phyloP scores from a whole-genome alignment of 2,888 invertebrate genomes.

The Mythimna loreyi region DNA sequence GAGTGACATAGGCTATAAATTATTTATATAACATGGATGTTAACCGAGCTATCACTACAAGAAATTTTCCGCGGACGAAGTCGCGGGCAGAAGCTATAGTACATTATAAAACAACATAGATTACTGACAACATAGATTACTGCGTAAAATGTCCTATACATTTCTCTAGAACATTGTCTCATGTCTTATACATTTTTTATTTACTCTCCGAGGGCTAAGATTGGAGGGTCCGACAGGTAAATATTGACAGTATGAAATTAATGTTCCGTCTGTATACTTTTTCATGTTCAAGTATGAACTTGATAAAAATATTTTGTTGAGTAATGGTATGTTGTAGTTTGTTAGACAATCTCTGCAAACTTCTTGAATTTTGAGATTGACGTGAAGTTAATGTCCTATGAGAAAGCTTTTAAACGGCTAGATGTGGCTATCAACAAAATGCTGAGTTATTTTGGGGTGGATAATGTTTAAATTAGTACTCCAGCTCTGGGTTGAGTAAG shows the following conservation, averaged over 20 bases:
- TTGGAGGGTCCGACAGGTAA: slow-evolving; percentile 38
- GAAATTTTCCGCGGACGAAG: too few relatives aligned
- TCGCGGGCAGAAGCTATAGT: too few relatives aligned
- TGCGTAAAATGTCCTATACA: background rate
- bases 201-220: slow-evolving; percentile 26
- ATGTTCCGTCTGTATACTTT: slow-evolving; percentile 21
- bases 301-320: background rate
- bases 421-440: too few relatives aligned
- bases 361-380: background rate
- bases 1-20: too few relatives aligned
- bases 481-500: too few relatives aligned
- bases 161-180: background rate
- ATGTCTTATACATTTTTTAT: slow-evolving; percentile 20
- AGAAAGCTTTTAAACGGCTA: too few relatives aligned
- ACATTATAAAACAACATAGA: too few relatives aligned
- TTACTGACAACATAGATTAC: too few relatives aligned
- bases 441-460: too few relatives aligned
- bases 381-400: background rate
- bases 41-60: too few relatives aligned
- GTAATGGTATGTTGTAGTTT: background rate
- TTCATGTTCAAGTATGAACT: background rate
- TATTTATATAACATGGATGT: too few relatives aligned
- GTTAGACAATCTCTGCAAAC: background rate
- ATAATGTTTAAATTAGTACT: too few relatives aligned
- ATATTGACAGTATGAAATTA: slow-evolving; percentile 53